Evolutionary conservation across 2,888 invertebrate species (phyloP), one percentile per base, ranked within the genome.

Genomic region (Drosophila aldrichi): DNA sequence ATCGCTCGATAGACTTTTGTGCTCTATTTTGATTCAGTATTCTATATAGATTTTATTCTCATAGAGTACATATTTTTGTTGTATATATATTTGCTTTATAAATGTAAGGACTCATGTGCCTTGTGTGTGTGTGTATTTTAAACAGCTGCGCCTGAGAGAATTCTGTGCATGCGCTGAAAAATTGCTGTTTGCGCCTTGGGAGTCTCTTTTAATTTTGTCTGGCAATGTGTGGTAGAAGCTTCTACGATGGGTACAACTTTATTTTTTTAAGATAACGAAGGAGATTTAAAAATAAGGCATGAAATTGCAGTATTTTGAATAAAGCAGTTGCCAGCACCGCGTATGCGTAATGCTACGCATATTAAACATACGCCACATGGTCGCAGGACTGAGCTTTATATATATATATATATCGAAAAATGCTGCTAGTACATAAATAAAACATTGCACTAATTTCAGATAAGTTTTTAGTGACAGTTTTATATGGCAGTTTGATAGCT

Each of bases 381-480:
- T 20, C 68, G 8, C 10, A 8, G n/a, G 2, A n/a, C 38, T 25
- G 22, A 32, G 57, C 22, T 52, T 20, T 16, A 22, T 7, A 22
- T 46, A 9, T 36, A 20, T 49, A 12, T 29, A 43, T 6, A 32
- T 29, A 46, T 25, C 12, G 5, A 9, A 18, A 3, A 6, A 43
- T 25, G 32, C 38, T 43, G 44, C 38, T 54, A 41, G 58, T 40
- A 64, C 64, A 73, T 60, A 55, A 66, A 76, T 72, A 74, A 78
- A 72, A 71, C 51, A 56, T 54, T 71, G 57, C 54, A 67, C 72
- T 52, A 60, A 71, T 70, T 81, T 74, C 44, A 51, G 67, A 65
- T 67, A 62, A 70, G 68, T 73, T 68, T 79, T 70, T 63, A 64
- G 48, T 56, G 40, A 14, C n/a, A 20, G 34, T 41, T 60, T 72